These are phyloP conservation scores for Ariopsis seemanni DNA, from an alignment of 2,113 vertebrate species.

Conservation along the genomic window DNA sequence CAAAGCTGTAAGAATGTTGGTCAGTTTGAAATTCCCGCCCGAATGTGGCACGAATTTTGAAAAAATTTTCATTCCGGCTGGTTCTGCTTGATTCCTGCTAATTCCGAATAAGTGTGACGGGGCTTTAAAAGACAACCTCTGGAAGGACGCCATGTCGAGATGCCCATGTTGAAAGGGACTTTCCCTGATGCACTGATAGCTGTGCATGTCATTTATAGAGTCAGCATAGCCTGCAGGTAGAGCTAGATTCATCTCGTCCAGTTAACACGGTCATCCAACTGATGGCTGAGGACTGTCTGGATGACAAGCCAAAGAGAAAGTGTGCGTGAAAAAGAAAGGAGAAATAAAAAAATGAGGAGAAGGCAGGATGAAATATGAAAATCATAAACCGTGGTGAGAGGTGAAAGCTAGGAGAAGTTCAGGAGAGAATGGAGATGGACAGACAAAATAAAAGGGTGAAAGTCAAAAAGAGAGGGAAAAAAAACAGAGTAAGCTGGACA, in stretches of 20 bases:
- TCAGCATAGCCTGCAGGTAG: conserved; percentile 31
- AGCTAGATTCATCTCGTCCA: conserved; percentile 20
- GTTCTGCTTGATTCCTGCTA: no score
- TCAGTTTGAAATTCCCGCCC: no score
- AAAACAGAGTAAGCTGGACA: conserved; percentile 8
- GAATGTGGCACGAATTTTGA: no score
- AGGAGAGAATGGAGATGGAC: conserved; percentile 24
- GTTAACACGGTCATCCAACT: conserved; percentile 33
- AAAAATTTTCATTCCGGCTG: no score
- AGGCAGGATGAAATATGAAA: neutral
- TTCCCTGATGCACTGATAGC: conserved; percentile 7
- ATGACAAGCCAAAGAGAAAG: neutral
- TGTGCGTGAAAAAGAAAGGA: neutral
- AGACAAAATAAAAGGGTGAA: conserved; percentile 27
- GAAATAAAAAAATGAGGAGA: neutral
- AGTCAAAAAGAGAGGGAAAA: conserved; percentile 1
- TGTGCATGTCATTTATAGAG: conserved; percentile 13
- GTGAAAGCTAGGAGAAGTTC: neutral
- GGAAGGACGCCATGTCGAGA: neutral
- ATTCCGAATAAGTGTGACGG: no score
- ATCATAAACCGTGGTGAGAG: neutral
- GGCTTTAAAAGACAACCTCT: neutral
- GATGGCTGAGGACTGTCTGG: conserved; percentile 36
- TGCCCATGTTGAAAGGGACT: neutral
- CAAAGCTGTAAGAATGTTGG: no score